A percentile compares a stretch with the other conserved stretches of the same genome.
Conservation (phyloP, 2,888 invertebrate species). For the Metellina segmentata region DNA sequence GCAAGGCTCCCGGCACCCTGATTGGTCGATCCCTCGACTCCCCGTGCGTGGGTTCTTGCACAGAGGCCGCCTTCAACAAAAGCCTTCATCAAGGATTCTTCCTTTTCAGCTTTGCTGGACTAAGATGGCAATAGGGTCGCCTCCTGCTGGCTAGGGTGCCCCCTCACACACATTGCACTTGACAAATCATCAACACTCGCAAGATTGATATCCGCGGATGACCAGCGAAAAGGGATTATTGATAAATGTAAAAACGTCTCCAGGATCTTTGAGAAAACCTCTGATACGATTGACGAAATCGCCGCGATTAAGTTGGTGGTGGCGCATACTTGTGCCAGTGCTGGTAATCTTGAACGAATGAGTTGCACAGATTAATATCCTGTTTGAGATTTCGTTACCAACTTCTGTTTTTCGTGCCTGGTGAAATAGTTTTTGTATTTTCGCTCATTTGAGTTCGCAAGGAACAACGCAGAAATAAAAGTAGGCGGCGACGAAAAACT, state of each 20-base stretch:
- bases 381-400: too few species aligned
- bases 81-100: slow-evolving; percentile 75
- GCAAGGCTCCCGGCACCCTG: slow-evolving; percentile 76
- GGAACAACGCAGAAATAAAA: too few species aligned
- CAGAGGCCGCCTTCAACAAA: slow-evolving; percentile 63
- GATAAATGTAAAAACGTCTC: slow-evolving; percentile 65
- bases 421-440: too few species aligned
- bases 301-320: too few species aligned
- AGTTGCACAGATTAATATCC: too few species aligned
- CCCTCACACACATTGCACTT: slow-evolving; percentile 65
- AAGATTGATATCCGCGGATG: slow-evolving; percentile 75
- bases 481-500: too few species aligned
- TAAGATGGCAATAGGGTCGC: slow-evolving; percentile 61
- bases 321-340: too few species aligned
- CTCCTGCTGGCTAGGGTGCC: slow-evolving; percentile 44
- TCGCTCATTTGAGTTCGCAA: too few species aligned
- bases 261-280: too few species aligned
- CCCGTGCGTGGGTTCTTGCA: slow-evolving; percentile 63
- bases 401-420: too few species aligned
- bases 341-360: too few species aligned
- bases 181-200: slow-evolving; percentile 73
- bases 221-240: slow-evolving; percentile 70
- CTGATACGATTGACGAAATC: too few species aligned
- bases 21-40: slow-evolving; percentile 74
- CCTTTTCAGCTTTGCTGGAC: slow-evolving; percentile 74